phyloP scores from a whole-genome alignment of 2,113 vertebrate species.

The Odontophorus gujanensis region DNA sequence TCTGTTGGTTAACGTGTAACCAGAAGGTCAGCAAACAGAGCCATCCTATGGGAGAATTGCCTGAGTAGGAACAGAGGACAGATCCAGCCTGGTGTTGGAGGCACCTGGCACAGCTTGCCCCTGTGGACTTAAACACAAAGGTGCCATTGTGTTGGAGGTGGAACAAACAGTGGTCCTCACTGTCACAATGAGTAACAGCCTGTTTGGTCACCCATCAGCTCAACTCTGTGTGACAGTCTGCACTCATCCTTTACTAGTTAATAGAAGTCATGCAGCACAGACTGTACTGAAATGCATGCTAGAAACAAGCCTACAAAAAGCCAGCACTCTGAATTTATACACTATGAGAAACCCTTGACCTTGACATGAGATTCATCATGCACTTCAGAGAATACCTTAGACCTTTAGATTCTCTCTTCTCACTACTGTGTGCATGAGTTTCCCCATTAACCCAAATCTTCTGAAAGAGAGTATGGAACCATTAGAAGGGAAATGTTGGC shows the following conservation, averaged over 20 bases:
- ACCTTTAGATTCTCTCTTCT: not conserved
- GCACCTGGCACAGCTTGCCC: not conserved
- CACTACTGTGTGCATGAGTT: not conserved
- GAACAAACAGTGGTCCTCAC: not conserved
- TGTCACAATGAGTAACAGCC: not conserved
- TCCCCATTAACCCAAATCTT: not conserved
- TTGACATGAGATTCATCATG: not conserved
- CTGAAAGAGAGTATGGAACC: not conserved
- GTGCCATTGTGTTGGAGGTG: not conserved
- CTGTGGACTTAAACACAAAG: not conserved
- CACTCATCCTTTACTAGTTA: not conserved
- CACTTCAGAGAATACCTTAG: not conserved
- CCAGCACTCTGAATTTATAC: not conserved
- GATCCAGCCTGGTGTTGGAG: not conserved
- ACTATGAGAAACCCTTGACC: not conserved
- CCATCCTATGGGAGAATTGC: not conserved
- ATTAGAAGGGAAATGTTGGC: not conserved
- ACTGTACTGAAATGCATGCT: not conserved
- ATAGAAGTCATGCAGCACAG: not conserved
- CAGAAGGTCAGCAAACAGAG: not conserved
- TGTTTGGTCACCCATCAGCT: not conserved
- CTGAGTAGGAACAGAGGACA: not conserved
- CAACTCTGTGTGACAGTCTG: not conserved
- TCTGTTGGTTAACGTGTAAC: not conserved
- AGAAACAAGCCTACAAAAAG: not conserved